Percentiles rank a stretch among this genome's conserved stretches.
These are phyloP conservation scores for Ceyx margarethae DNA, from an alignment of 2,113 vertebrate species.

Conservation along the genomic window DNA sequence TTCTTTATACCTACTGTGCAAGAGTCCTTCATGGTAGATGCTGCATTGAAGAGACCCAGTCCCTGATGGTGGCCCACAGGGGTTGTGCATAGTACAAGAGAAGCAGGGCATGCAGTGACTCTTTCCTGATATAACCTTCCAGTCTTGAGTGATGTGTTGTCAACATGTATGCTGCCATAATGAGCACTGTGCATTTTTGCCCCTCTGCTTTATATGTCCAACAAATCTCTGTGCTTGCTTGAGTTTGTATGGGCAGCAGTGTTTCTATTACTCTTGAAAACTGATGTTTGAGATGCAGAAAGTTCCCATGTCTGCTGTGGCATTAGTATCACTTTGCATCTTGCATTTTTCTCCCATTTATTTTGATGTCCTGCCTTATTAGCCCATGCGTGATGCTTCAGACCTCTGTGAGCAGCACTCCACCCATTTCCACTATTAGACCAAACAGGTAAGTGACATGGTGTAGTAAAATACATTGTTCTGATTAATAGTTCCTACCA, in stretches of 20 bases:
- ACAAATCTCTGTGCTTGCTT: accelerated
- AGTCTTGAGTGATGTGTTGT: background rate
- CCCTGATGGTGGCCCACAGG: accelerated
- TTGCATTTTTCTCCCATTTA: background rate
- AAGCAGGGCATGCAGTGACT: background rate
- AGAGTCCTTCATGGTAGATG: background rate
- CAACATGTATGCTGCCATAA: background rate
- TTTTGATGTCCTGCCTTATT: background rate
- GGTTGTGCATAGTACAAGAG: background rate
- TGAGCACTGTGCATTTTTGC: background rate
- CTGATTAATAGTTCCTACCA: background rate
- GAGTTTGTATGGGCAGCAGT: background rate
- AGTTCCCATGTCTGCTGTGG: background rate
- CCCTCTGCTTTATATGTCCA: background rate
- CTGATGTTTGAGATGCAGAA: background rate
- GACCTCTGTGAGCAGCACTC: background rate
- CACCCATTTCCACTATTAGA: background rate
- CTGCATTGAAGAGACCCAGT: background rate
- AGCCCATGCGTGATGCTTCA: background rate
- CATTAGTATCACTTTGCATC: background rate
- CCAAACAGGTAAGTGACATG: accelerated
- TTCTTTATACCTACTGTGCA: background rate
- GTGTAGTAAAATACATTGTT: background rate
- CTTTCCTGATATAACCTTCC: background rate
- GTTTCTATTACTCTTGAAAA: background rate